phyloP scores from a whole-genome alignment of 1,140 invertebrate genomes.

The Drosophila melanica region DNA sequence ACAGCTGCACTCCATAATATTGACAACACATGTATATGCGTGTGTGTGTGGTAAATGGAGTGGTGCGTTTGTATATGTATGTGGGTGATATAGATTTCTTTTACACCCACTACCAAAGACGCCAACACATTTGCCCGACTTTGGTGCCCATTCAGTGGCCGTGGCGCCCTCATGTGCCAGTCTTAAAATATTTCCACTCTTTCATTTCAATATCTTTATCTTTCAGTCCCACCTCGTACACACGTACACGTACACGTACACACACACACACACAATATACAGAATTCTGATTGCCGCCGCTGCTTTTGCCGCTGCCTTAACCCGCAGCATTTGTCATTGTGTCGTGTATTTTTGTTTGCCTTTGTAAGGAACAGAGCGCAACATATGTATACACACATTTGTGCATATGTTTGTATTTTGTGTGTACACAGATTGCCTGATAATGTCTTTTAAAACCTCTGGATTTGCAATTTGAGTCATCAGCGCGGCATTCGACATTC shows the following conservation, averaged over 20 bases:
- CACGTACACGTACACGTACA: conserved; percentile 4
- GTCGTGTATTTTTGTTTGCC: conserved; percentile 52
- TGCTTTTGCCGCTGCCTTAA: conserved; percentile 34
- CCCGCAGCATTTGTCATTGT: conserved; percentile 44
- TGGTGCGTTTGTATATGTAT: conserved; percentile 9
- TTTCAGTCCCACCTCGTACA: conserved; percentile 27
- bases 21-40: neutral
- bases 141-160: conserved; percentile 33
- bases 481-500: conserved; percentile 46
- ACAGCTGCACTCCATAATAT: conserved; percentile 51
- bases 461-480: conserved; percentile 69
- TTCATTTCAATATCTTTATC: conserved; percentile 49
- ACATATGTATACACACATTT: conserved; percentile 55
- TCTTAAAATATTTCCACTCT: conserved; percentile 47
- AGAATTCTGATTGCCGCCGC: conserved; percentile 54
- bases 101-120: conserved; percentile 34
- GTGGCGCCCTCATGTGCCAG: conserved; percentile 42
- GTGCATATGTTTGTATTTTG: conserved; percentile 40
- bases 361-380: conserved; percentile 54
- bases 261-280: conserved; percentile 44
- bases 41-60: conserved; percentile 2
- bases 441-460: conserved; percentile 49
- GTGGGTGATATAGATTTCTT: conserved; percentile 41
- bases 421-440: conserved; percentile 58
- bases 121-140: conserved; percentile 41